Evolutionary conservation across 1,140 invertebrate species (phyloP), one percentile per base, ranked within the genome.

Genomic region (Oppia nitens): DNA sequence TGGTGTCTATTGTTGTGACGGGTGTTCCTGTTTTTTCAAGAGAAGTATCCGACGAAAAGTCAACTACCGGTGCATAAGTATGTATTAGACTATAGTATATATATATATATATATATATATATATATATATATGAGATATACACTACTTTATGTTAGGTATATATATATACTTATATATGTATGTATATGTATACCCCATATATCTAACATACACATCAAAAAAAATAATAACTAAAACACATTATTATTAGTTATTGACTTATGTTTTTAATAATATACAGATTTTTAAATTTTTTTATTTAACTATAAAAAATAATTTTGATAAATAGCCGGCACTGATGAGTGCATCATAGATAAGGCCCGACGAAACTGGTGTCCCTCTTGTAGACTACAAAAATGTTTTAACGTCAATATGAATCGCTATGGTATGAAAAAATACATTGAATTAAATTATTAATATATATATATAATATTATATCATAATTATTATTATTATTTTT

Each of bases 1-100:
- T 66, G 87, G 87, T 0, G 81, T 85, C 9, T 82, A 78, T 68
- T 85, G 85, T 66, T 90, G 87, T 68, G 87, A 91, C 66, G 87
- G 87, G 4, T 90, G 87, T 69, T 85, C 83, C 45, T 90, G 87
- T 65, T 90, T 91, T 68, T 90, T 91, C 70, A 90, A 90, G 70
- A 40, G 83, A 64, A 84, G 82, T 57, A 77, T 88, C 17, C 71
- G 85, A 49, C 78, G 79, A 58, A 78, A 78, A 11, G 79, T 80
- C 6, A 69, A 76, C 2, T 88, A 87, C 65, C 76, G 77, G 47
- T 89, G 87, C 67, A 89, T 84, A 63, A 79, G 83, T 85, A 73
- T 75, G 74, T 66, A 4, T 20, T 59, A 55, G 45, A 47, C 17
- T n/a, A n/a, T n/a, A n/a, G n/a, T n/a, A n/a, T n/a, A n/a, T n/a